A percentile compares a stretch with the other conserved stretches of the same genome.
Evolutionary conservation across 2,888 invertebrate species (phyloP).

Genomic region (Cataglyphis rosenhaueri): DNA sequence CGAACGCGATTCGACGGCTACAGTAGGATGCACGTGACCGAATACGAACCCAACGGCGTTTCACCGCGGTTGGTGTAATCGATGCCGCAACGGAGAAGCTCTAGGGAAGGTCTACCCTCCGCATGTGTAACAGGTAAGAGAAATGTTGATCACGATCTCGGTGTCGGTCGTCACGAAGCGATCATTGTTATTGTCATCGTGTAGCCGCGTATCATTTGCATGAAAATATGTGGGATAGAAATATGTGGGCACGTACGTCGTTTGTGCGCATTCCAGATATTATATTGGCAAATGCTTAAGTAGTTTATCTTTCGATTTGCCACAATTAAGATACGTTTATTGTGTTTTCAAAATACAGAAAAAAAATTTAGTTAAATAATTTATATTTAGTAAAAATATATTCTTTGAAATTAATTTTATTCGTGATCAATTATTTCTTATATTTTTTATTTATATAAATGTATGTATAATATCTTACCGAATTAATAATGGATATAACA

Average conservation of each 20-base stretch:
- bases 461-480: background rate
- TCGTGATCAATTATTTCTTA: background rate
- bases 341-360: background rate
- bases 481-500: background rate
- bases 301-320: background rate
- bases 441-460: background rate
- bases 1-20: slow-evolving; percentile 62
- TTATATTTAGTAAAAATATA: background rate
- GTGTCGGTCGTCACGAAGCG: background rate
- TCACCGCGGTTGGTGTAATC: slow-evolving; percentile 53
- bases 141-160: slow-evolving; percentile 37
- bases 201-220: slow-evolving; percentile 51
- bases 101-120: slow-evolving; percentile 17
- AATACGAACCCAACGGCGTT: slow-evolving; percentile 60
- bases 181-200: slow-evolving; percentile 16
- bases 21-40: slow-evolving; percentile 67
- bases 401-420: background rate
- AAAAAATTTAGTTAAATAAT: background rate
- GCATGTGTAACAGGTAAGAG: slow-evolving; percentile 34
- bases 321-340: background rate
- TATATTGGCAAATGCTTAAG: background rate
- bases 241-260: slow-evolving; percentile 18
- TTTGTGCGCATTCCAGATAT: slow-evolving; percentile 13
- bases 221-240: slow-evolving; percentile 47
- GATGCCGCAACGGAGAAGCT: slow-evolving; percentile 35